phyloP scores from a whole-genome alignment of 2,797 vertebrate species.

The Artibeus lituratus region DNA sequence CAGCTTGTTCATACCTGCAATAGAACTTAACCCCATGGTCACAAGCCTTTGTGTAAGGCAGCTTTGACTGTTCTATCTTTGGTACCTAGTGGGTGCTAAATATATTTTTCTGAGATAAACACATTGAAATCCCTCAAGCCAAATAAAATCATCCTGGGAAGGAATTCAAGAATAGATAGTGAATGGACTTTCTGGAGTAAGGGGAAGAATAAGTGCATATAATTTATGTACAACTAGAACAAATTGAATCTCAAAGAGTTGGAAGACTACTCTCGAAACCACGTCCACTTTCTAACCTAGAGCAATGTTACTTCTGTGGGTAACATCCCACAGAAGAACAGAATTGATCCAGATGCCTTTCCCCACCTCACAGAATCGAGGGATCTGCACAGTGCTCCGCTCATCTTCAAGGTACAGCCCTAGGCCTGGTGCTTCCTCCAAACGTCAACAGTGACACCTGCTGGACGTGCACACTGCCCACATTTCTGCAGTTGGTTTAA shows the following conservation, averaged over 20 bases:
- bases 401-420: not conserved
- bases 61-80: not conserved
- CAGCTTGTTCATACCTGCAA: not conserved
- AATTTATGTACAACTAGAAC: not conserved
- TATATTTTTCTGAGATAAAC: not conserved
- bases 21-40: not conserved
- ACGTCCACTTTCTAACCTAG: not conserved
- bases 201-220: not conserved
- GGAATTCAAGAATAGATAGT: not conserved
- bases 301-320: not conserved
- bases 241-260: not conserved
- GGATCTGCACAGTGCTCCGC: not conserved
- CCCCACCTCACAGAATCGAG: not conserved
- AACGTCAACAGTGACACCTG: slow-evolving; percentile 76
- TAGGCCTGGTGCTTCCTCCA: not conserved
- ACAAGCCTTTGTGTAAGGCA: not conserved
- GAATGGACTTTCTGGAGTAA: not conserved
- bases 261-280: not conserved
- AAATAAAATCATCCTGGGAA: not conserved
- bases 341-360: not conserved
- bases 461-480: slow-evolving; percentile 50
- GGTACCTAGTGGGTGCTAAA: not conserved
- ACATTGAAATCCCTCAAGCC: not conserved
- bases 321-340: not conserved
- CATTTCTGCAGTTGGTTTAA: not conserved